Base-by-base conservation (phyloP, 2,888 invertebrate species). In the Drosophila sordidula region DNA sequence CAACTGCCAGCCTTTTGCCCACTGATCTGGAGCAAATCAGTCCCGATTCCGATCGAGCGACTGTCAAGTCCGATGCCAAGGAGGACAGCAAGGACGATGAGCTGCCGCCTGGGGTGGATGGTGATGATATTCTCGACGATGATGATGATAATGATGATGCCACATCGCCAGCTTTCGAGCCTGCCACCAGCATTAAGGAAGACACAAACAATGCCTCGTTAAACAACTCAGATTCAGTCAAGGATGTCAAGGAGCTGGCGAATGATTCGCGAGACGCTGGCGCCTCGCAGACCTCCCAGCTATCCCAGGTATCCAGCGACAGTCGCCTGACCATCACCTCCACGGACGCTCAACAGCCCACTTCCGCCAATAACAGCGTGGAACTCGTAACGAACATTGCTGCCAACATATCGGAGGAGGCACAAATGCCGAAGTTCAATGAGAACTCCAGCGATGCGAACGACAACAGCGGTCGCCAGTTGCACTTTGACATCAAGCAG, bases 11-110 rank as follows among this genome's bases (percentile, higher is more conserved):
- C 22, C 92, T 96, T 3, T 90, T 96, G 22, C 96, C 96, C 0
- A 95, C 94, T 52, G 97, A 97, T 90, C 92, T 97, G 44, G 96
- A 97, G 91, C 96, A 96, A 38, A 95, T 97, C 6, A 96, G 96
- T 70, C 96, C 96, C 0, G 96, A 96, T 66, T 96, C 96, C 0
- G 95, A 95, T 59, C 95, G 94, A 81, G 94, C 94, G 49, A 94
- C 93, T 1, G 79, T 91, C 1, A 92, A 92, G 64, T 91, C 89
- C 0, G 91, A 90, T 34, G 57, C 75, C 2, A 90, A 82, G 47
- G 87, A 89, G 3, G 92, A 92, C 58, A 80, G 80, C 18, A 78
- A 87, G 8, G 92, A 92, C 58, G 74, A 91, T 55, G 75, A 89
- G 41, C 90, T 91, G 11, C 89, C 90, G 1, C 87, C 88, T 2